Conservation (phyloP, 2,888 invertebrate genomes). For the Himalopsyche japonica region DNA sequence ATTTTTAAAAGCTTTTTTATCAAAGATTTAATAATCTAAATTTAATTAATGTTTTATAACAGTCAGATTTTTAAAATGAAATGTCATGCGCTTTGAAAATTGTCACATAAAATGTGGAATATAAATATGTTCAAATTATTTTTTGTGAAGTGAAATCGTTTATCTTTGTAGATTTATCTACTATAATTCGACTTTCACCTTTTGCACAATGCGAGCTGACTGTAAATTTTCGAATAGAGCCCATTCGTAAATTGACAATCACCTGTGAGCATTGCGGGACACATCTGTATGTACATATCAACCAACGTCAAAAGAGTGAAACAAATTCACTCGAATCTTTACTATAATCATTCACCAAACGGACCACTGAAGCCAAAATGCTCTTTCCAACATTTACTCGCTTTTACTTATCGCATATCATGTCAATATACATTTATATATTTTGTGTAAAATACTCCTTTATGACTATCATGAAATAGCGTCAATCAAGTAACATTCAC, state of each 20-base stretch:
- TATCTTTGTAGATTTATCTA: too few species aligned
- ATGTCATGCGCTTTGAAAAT: too few species aligned
- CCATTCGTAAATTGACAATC: slow-evolving; percentile 27
- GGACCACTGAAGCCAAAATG: background rate
- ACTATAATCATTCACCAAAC: background rate
- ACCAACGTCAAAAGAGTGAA: background rate
- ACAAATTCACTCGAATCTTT: background rate
- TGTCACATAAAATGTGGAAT: too few species aligned
- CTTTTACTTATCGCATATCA: background rate
- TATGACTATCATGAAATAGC: background rate
- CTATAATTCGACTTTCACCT: background rate
- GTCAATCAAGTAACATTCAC: background rate
- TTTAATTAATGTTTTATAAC: too few species aligned
- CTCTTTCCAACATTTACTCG: background rate
- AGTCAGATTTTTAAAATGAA: too few species aligned
- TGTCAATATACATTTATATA: background rate
- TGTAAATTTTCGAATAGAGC: slow-evolving; percentile 30
- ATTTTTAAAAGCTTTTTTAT: too few species aligned
- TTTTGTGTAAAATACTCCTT: background rate
- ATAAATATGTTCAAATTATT: too few species aligned
- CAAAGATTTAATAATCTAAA: too few species aligned
- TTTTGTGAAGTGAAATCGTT: too few species aligned
- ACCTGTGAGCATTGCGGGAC: slow-evolving; percentile 16
- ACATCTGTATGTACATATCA: background rate
- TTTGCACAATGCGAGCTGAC: slow-evolving; percentile 17